These are phyloP conservation scores for Anguilla megastoma DNA, from an alignment of 2,797 vertebrate species.

Conservation along the genomic window DNA sequence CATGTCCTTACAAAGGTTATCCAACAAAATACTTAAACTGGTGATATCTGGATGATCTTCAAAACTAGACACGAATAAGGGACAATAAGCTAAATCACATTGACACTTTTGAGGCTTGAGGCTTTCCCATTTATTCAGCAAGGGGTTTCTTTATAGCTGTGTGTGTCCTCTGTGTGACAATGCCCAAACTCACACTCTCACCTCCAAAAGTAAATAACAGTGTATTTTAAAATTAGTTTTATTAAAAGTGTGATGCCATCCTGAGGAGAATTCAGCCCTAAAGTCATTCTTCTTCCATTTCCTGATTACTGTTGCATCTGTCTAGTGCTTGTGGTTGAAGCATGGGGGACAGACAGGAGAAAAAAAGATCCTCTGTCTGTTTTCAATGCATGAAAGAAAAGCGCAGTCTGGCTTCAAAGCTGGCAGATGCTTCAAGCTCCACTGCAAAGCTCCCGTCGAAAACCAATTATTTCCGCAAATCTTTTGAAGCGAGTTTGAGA, in stretches of 20 bases:
- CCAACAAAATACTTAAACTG: not conserved
- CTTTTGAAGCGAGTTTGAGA: not conserved
- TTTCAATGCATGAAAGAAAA: not conserved
- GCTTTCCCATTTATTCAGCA: not conserved
- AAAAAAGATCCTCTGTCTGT: not conserved
- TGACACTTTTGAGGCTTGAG: not conserved
- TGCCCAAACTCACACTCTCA: not conserved
- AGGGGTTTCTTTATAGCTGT: not conserved
- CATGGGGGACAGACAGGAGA: not conserved
- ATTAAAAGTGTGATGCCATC: not conserved
- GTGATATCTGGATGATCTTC: not conserved
- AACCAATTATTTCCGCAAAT: constrained; percentile 19
- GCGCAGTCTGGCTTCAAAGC: not conserved
- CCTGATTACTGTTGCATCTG: not conserved
- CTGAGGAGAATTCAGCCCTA: not conserved
- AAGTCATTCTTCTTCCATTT: not conserved
- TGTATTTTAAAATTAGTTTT: not conserved
- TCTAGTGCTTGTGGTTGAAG: not conserved
- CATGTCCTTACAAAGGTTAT: not conserved
- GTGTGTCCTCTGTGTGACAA: not conserved
- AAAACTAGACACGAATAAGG: not conserved
- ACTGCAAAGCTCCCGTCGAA: not conserved
- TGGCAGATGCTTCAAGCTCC: not conserved
- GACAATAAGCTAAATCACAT: not conserved
- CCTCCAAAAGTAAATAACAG: not conserved